Evolutionary conservation across 2,888 invertebrate genomes (phyloP).

Genomic region (Netelia fuscicornis): DNA sequence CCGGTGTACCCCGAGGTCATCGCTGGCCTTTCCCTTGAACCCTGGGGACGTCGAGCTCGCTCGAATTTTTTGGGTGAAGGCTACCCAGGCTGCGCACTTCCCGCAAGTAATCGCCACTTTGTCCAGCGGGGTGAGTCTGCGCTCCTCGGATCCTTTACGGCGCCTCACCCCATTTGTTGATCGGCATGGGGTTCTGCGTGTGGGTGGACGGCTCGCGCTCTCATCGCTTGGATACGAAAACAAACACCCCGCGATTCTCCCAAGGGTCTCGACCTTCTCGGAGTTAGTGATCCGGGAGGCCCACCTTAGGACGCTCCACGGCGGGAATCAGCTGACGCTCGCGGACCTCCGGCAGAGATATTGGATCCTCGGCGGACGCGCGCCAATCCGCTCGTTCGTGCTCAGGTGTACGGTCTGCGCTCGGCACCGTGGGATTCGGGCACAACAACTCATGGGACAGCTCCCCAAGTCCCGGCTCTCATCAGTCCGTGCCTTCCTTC

Average conservation of each 20-base stretch:
- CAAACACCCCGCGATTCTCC: conserved; percentile 2
- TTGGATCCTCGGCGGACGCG: conserved; percentile 49
- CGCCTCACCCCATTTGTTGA: too few species aligned
- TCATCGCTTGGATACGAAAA: too few species aligned
- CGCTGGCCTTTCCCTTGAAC: too few species aligned
- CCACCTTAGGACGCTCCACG: conserved; percentile 32
- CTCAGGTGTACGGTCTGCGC: conserved; percentile 33
- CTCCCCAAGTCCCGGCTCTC: conserved; percentile 34
- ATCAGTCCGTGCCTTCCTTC: conserved; percentile 27
- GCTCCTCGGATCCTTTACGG: too few species aligned
- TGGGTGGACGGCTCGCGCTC: too few species aligned
- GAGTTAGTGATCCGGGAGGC: background rate
- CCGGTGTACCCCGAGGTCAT: too few species aligned
- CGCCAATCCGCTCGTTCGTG: conserved; percentile 32
- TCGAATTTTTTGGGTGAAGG: too few species aligned
- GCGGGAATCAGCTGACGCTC: conserved; percentile 46
- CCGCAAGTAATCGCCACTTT: too few species aligned
- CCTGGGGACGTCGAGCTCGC: too few species aligned
- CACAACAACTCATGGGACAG: conserved; percentile 62
- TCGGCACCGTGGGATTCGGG: conserved; percentile 15
- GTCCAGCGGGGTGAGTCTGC: too few species aligned
- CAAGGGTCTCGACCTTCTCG: background rate
- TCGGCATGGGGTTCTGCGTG: too few species aligned
- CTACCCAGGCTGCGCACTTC: too few species aligned
- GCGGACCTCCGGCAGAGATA: conserved; percentile 13